phyloP scores from a whole-genome alignment of 2,888 invertebrate genomes.

The Ceriagrion tenellum region DNA sequence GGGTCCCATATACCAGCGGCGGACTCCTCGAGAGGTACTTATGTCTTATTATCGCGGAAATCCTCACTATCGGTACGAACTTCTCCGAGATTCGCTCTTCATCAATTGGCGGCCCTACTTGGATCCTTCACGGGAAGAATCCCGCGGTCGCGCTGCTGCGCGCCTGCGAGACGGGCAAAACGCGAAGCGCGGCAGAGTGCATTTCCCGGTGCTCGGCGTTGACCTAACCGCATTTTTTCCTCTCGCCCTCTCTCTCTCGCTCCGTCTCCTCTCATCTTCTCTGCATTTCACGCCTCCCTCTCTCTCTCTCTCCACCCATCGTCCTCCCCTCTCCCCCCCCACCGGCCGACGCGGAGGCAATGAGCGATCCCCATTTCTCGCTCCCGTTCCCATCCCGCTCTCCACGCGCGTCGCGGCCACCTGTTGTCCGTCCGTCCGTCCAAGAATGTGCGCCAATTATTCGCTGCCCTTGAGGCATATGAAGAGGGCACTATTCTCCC shows the following conservation, averaged over 20 bases:
- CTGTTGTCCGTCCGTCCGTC: slow-evolving; percentile 37
- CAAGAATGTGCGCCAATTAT: slow-evolving; percentile 59
- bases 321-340: neutral
- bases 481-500: neutral
- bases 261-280: neutral
- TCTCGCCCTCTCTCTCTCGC: neutral
- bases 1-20: too few species aligned
- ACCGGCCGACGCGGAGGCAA: neutral
- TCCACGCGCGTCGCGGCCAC: neutral
- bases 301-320: neutral
- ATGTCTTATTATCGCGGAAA: too few species aligned
- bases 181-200: neutral
- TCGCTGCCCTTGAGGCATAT: slow-evolving; percentile 2
- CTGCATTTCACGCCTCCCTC: neutral
- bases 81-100: too few species aligned
- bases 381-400: neutral
- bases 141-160: neutral
- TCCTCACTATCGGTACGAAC: too few species aligned
- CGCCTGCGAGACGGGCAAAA: neutral
- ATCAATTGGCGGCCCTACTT: too few species aligned
- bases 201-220: neutral
- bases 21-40: too few species aligned
- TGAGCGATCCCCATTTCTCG: slow-evolving; percentile 1
- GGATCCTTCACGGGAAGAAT: neutral
- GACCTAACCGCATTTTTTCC: slow-evolving; percentile 26